Evolutionary conservation across 2,797 vertebrate species (phyloP), one percentile per base, ranked within the genome.

Genomic region (Danionella dracula): DNA sequence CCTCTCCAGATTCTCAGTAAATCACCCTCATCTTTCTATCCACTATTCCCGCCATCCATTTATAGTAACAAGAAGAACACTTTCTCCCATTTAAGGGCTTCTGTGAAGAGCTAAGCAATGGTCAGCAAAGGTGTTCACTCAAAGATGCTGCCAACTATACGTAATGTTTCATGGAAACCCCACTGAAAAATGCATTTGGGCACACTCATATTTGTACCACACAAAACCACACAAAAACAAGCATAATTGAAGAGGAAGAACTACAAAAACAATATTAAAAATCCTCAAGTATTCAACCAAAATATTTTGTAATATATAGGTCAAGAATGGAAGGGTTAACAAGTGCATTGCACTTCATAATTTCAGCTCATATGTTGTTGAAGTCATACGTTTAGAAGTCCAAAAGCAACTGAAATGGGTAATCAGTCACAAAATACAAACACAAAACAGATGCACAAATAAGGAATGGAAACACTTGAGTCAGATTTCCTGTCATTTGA

Each of bases 21-120:
- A 86, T 88, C 76, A 80, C 56, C 10, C 3, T 35, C 48, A 71
- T 71, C 73, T 70, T 76, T 79, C 35, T 45, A 29, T 76, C 12
- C 64, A 69, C 44, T 67, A 56, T 56, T 54, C 67, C 71, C 35
- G 53, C 27, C 73, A 19, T 84, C 87, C 88, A 87, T 90, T 90
- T 89, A 89, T 86, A 88, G 88, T 74, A 83, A 77, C 70, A 64
- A 62, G 72, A 79, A 81, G 69, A 73, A 83, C 82, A 80, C 77
- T 81, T 86, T 84, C 82, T 87, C 79, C 88, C 89, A 88, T 90
- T 86, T 90, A 89, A 82, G 88, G 89, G 57, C 74, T 66, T 44
- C 56, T 40, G 49, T 29, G 46, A 64, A 38, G 63, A 71, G 75
- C 42, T 21, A 58, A 75, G 32, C 20, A 34, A 40, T 11, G 20